Evolutionary conservation across 2,113 vertebrate genomes (phyloP).

Genomic region (Fukomys damarensis): DNA sequence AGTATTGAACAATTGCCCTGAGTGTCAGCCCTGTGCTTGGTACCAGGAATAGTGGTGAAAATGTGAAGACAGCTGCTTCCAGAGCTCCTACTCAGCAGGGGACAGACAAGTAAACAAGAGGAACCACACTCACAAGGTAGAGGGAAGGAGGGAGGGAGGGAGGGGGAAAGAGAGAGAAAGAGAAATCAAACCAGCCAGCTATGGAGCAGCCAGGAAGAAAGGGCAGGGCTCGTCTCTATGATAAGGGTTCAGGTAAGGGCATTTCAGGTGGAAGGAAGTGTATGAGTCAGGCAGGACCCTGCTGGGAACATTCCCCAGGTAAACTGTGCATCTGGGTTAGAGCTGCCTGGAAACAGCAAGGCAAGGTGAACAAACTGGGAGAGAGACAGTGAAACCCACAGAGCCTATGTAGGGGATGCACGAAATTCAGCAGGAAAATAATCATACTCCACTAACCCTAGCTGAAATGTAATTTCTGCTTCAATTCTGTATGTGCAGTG

Average conservation of each 20-base stretch:
- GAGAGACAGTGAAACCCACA: too few relatives aligned
- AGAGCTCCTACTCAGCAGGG: too few relatives aligned
- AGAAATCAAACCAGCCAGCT: not conserved
- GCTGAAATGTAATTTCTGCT: not conserved
- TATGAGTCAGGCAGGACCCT: not conserved
- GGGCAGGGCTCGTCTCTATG: not conserved
- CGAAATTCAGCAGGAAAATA: not conserved
- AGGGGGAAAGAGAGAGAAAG: not conserved
- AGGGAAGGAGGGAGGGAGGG: not conserved
- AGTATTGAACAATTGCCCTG: not conserved
- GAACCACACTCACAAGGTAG: not conserved
- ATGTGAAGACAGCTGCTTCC: not conserved
- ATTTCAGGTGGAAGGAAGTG: not conserved
- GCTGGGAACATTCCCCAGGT: not conserved
- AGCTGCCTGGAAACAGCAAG: not conserved
- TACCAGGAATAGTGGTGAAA: too few relatives aligned
- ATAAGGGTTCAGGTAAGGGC: not conserved
- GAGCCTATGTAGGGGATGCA: too few relatives aligned
- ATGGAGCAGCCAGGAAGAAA: too few relatives aligned
- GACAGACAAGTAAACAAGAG: not conserved
- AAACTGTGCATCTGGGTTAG: not conserved
- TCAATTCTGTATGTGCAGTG: not conserved
- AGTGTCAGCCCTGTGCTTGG: not conserved
- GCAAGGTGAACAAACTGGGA: not conserved
- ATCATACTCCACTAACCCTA: not conserved